Evolutionary conservation across 2,888 invertebrate species (phyloP), one percentile per base, ranked within the genome.

Genomic region (Orthosia incerta): DNA sequence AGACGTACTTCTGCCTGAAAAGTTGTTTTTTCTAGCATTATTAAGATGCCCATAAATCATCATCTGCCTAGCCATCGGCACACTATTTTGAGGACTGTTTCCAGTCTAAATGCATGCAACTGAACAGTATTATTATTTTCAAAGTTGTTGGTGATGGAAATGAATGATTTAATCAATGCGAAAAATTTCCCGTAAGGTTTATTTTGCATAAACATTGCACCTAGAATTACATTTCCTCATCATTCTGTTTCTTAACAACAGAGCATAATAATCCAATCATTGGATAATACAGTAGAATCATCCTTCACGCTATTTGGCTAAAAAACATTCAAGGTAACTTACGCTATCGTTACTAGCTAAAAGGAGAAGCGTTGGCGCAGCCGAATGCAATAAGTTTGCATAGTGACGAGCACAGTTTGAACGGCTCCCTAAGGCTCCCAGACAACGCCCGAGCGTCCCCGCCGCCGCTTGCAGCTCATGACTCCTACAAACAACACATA

Each of bases 271-370:
- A 66, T 20, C n/a, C 55, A 82, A 26, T 15, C 59, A 72, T 80
- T 78, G 48, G 20, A 69, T 76, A 61, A 77, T 18, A 61, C n/a
- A 23, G 74, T 67, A 71, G 46, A 69, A 75, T 74, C 73, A 84
- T 75, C 45, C 53, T 76, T 86, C 70, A 71, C 61, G 64, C 46
- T 63, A 45, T 61, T 76, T 70, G 50, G 50, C 51, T 76, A 82
- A 66, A 68, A 72, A 82, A 77, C 16, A 66, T 39, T 72, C 68
- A 83, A 80, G 77, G 82, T 83, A 82, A 94, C 96, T 95, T 89
- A 96, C 96, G 85, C 95, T 96, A 57, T 95, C 93, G 86, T 96
- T 94, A 71, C 96, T 95, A 45, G 96, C 95, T 82, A 96, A 89
- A 67, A 91, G 88, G n/a, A 96, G 90, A 66, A 96, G 88, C 16